Percentiles rank a stretch among this genome's conserved stretches.
These are phyloP conservation scores for Lacanobia wlatinum DNA, from an alignment of 2,888 invertebrate genomes.

Conservation along the genomic window DNA sequence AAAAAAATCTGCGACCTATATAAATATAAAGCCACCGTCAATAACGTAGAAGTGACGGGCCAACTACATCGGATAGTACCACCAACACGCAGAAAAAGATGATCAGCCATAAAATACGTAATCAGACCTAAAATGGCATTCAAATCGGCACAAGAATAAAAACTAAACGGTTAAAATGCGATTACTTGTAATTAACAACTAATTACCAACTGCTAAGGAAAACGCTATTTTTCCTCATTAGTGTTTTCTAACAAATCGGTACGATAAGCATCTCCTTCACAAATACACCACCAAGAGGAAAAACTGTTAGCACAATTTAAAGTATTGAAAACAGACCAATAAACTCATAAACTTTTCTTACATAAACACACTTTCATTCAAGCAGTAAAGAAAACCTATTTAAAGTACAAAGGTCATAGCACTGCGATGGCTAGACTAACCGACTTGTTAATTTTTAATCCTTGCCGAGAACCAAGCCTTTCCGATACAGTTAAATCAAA, in stretches of 20 bases:
- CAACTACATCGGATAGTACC: not conserved
- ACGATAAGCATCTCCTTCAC: constrained; percentile 24
- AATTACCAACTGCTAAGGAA: constrained; percentile 27
- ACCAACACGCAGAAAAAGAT: not conserved
- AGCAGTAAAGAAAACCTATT: constrained; percentile 29
- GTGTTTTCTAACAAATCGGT: constrained; percentile 33
- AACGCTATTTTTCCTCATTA: constrained; percentile 43
- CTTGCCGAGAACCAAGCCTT: constrained; percentile 22
- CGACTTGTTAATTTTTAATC: constrained; percentile 73
- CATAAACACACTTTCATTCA: constrained; percentile 20
- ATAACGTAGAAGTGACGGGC: not conserved
- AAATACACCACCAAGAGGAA: not conserved
- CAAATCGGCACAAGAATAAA: not conserved
- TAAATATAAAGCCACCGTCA: no score
- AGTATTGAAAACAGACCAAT: constrained; percentile 19
- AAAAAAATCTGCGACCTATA: no score
- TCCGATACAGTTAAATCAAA: constrained; percentile 2
- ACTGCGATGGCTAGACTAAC: constrained; percentile 70
- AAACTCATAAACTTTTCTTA: constrained; percentile 1
- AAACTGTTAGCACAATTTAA: not conserved
- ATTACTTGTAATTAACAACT: constrained; percentile 14
- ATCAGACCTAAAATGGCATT: not conserved
- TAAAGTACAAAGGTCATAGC: constrained; percentile 64
- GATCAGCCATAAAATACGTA: not conserved
- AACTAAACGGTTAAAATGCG: constrained; percentile 26